Evolutionary conservation across 2,888 invertebrate genomes (phyloP).

Genomic region (Stratiomys singularior): DNA sequence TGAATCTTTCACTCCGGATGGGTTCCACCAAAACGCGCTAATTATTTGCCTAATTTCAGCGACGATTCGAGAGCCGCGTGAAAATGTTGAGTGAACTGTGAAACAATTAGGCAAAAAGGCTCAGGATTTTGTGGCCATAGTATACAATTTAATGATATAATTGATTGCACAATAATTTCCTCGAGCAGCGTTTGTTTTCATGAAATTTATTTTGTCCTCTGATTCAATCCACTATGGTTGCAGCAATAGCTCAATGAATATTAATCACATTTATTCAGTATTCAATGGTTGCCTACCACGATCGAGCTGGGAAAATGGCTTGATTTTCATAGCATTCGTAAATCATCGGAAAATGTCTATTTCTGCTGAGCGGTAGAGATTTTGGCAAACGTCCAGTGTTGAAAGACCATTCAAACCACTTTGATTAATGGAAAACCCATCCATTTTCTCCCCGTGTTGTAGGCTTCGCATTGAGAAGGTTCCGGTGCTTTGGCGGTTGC

Average conservation of each 20-base stretch:
- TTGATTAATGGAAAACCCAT: slow-evolving; percentile 37
- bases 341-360: neutral
- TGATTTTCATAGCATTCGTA: slow-evolving; percentile 2
- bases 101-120: no score
- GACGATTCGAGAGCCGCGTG: no score
- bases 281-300: neutral
- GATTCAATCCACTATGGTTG: neutral
- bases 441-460: neutral
- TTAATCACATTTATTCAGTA: neutral
- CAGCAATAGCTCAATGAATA: neutral
- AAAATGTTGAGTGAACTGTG: no score
- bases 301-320: neutral
- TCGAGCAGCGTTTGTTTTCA: neutral
- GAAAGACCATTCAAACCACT: slow-evolving; percentile 35
- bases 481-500: no score
- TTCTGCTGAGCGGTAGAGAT: neutral
- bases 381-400: slow-evolving; percentile 34
- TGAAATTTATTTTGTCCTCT: neutral
- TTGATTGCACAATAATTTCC: slow-evolving; percentile 15
- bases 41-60: no score
- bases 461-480: no score
- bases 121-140: neutral
- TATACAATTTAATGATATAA: slow-evolving; percentile 15
- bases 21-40: no score
- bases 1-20: no score